Conservation (phyloP, 2,888 invertebrate genomes). For the Fragum sueziense region DNA sequence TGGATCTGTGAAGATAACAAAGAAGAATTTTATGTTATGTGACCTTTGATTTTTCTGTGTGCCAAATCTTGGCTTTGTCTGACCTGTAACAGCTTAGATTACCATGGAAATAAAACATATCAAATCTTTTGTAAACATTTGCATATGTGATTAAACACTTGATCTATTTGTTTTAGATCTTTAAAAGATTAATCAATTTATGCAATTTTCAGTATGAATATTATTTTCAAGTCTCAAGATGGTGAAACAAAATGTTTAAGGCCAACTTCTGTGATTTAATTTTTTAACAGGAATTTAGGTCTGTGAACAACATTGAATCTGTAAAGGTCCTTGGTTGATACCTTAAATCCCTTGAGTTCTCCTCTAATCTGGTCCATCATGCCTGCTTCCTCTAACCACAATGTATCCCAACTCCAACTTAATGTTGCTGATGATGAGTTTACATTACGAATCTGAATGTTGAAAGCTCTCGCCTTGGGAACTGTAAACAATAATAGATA, state of each 20-base stretch:
- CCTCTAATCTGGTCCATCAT: slow-evolving; percentile 70
- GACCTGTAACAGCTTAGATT: too few species aligned
- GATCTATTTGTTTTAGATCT: not conserved
- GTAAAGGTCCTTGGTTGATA: slow-evolving; percentile 32
- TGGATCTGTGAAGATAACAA: slow-evolving; percentile 89
- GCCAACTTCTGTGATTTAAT: too few species aligned
- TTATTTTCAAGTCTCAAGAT: too few species aligned
- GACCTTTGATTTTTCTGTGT: too few species aligned
- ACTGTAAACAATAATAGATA: slow-evolving; percentile 50
- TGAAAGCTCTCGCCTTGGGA: slow-evolving; percentile 57
- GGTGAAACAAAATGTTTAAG: too few species aligned
- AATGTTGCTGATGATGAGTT: slow-evolving; percentile 67
- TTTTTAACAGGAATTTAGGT: too few species aligned
- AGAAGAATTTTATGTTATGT: too few species aligned
- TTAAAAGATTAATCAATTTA: not conserved
- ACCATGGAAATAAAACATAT: too few species aligned
- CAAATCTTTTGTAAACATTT: too few species aligned
- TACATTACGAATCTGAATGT: slow-evolving; percentile 51
- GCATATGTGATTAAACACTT: not conserved
- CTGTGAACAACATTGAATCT: too few species aligned
- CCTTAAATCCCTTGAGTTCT: slow-evolving; percentile 80
- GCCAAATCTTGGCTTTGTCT: too few species aligned
- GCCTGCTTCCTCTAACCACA: slow-evolving; percentile 54
- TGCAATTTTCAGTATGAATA: not conserved
- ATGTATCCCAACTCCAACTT: slow-evolving; percentile 71